Evolutionary conservation across 2,113 vertebrate genomes (phyloP).

Genomic region (Hypanus sabinus): DNA sequence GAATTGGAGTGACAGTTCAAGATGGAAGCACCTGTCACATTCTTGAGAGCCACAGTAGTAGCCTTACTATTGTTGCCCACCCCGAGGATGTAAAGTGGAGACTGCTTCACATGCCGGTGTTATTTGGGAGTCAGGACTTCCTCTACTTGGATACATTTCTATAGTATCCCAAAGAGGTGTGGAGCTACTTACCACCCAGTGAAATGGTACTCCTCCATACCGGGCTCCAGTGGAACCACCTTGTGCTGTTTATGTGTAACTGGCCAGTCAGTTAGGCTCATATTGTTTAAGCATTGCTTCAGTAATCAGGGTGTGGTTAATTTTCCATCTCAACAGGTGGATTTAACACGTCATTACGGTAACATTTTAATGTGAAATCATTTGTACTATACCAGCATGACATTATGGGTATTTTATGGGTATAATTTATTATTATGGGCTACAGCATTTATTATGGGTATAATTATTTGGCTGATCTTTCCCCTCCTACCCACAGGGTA

Average conservation of each 20-base stretch:
- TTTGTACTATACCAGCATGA: too few species aligned
- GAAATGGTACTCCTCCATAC: not conserved
- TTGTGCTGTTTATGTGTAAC: too few species aligned
- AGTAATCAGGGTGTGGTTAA: not conserved
- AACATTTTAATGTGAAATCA: too few species aligned
- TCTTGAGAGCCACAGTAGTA: too few species aligned
- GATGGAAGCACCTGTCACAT: too few species aligned
- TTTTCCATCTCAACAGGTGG: not conserved
- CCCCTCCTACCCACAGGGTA: conserved; percentile 55
- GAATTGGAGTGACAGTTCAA: too few species aligned
- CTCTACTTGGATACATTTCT: not conserved
- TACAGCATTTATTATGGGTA: not conserved
- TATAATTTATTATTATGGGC: too few species aligned
- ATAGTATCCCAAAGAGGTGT: not conserved
- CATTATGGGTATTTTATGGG: too few species aligned
- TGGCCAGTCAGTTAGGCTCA: too few species aligned
- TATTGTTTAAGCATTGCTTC: not conserved
- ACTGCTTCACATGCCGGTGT: not conserved
- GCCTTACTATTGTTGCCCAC: too few species aligned
- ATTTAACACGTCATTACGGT: not conserved
- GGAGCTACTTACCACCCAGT: not conserved
- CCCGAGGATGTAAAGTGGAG: too few species aligned
- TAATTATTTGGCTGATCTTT: not conserved
- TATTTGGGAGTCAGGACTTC: not conserved
- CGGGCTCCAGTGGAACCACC: not conserved